phyloP scores from a whole-genome alignment of 2,113 vertebrate species.

The human region GRCh38 chr16:49331501-49332000 shows the following conservation, averaged over 20 bases:
- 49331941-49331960: neutral
- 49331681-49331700: neutral
- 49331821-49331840: neutral
- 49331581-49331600: too few relatives aligned
- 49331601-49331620: neutral
- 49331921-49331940: neutral
- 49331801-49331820: neutral
- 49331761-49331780: neutral
- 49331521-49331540: too few relatives aligned
- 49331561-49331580: too few relatives aligned
- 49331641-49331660: neutral
- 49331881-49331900: neutral
- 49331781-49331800: neutral
- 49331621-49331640: neutral
- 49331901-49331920: neutral
- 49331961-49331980: neutral
- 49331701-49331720: neutral
- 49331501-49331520: too few relatives aligned
- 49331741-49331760: constrained; percentile 11
- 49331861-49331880: neutral
- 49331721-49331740: neutral
- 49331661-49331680: neutral
- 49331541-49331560: too few relatives aligned
- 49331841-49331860: neutral
- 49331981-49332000: neutral